These are phyloP conservation scores for Pandemis corylana DNA, from an alignment of 2,888 invertebrate genomes.

Conservation along the genomic window DNA sequence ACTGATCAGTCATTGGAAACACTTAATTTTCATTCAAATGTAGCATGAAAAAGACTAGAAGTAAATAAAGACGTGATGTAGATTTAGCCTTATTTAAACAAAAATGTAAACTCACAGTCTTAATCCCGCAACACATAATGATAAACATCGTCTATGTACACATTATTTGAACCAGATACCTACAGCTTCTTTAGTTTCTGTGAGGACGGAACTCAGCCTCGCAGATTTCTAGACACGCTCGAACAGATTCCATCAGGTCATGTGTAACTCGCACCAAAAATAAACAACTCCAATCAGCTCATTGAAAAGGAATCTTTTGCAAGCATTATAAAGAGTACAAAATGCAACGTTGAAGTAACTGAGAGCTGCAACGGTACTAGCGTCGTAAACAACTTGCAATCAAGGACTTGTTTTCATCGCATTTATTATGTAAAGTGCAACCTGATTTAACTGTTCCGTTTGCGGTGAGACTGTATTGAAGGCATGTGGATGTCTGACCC, in stretches of 20 bases:
- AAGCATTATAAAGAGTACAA: background rate
- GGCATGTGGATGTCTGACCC: background rate
- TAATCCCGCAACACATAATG: background rate
- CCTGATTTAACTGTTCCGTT: constrained; percentile 28
- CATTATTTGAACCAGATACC: background rate
- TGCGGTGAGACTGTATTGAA: constrained; percentile 3
- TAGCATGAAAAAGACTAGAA: too few species aligned
- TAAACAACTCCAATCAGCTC: background rate
- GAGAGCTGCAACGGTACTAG: constrained; percentile 36
- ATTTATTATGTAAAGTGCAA: constrained; percentile 39
- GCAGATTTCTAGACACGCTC: constrained; percentile 38
- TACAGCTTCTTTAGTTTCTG: background rate
- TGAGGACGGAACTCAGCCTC: constrained; percentile 29
- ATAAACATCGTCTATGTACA: background rate
- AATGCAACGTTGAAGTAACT: constrained; percentile 3
- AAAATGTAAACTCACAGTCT: too few species aligned
- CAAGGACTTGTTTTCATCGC: constrained; percentile 43
- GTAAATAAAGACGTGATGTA: too few species aligned
- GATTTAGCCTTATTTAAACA: too few species aligned
- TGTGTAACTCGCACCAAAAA: constrained; percentile 26
- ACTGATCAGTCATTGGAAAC: too few species aligned
- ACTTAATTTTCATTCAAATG: too few species aligned
- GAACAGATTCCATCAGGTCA: constrained; percentile 30
- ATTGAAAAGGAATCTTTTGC: background rate
- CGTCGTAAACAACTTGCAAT: constrained; percentile 40